Evolutionary conservation across 2,888 invertebrate genomes (phyloP).

Genomic region (Scaptomyza flava): DNA sequence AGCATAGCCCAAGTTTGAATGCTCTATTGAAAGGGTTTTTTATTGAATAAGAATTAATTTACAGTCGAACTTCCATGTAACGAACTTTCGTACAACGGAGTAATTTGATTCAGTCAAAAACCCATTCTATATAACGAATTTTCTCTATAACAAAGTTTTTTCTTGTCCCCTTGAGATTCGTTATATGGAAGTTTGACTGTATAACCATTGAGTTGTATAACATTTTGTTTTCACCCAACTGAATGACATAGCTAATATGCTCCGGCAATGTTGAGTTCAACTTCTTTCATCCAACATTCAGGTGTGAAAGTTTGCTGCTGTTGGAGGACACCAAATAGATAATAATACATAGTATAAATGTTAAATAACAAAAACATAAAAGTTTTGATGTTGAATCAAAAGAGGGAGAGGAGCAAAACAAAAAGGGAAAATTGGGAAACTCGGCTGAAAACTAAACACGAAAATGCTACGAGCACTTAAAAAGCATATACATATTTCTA

Average conservation of each 20-base stretch:
- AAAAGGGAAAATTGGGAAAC: slow-evolving; percentile 5
- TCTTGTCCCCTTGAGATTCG: too few relatives aligned
- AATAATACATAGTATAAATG: slow-evolving; percentile 11
- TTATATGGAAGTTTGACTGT: too few relatives aligned
- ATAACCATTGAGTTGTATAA: too few relatives aligned
- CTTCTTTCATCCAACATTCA: slow-evolving; percentile 21
- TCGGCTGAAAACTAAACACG: slow-evolving; percentile 17
- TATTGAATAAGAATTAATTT: too few relatives aligned
- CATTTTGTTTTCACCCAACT: not conserved
- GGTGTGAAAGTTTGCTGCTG: slow-evolving; percentile 65
- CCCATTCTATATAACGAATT: too few relatives aligned
- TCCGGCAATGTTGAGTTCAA: too few relatives aligned
- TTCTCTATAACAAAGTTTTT: too few relatives aligned
- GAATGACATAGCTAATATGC: slow-evolving; percentile 17
- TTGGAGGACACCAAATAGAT: slow-evolving; percentile 7
- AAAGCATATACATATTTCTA: slow-evolving; percentile 59
- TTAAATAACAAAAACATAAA: slow-evolving; percentile 16
- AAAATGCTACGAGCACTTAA: slow-evolving; percentile 39
- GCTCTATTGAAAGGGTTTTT: not conserved
- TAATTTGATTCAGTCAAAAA: too few relatives aligned
- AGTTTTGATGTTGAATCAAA: slow-evolving; percentile 21
- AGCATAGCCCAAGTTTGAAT: not conserved
- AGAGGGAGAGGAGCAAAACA: not conserved
- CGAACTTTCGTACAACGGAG: too few relatives aligned
- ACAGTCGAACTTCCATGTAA: too few relatives aligned